A percentile compares a stretch with the other conserved stretches of the same genome.
phyloP scores from a whole-genome alignment of 2,888 invertebrate genomes.

The Heterodera filipjevi region DNA sequence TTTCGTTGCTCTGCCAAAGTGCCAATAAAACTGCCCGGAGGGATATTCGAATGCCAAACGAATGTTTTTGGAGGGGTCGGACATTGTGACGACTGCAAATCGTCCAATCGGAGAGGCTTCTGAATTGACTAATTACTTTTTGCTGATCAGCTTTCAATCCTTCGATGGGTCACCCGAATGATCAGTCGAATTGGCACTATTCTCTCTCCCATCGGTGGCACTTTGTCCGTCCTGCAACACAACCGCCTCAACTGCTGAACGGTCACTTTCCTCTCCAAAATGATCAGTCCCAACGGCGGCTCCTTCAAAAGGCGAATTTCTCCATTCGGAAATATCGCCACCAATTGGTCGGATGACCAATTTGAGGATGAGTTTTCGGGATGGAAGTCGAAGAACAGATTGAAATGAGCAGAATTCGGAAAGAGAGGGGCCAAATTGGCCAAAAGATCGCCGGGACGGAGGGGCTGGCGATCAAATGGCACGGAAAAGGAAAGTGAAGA shows the following conservation, averaged over 20 bases:
- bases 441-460: conserved; percentile 6
- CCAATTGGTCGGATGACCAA: not conserved
- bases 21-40: not conserved
- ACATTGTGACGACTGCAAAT: not conserved
- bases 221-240: not conserved
- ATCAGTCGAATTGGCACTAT: not conserved
- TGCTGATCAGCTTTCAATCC: not conserved
- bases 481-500: not conserved
- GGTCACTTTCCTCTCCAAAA: not conserved
- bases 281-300: not conserved
- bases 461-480: not conserved
- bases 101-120: not conserved
- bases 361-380: not conserved
- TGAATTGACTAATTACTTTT: not conserved
- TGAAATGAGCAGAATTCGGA: not conserved
- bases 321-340: not conserved
- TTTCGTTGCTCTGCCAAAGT: not conserved
- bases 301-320: conserved; percentile 8
- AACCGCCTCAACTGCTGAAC: not conserved
- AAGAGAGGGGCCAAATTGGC: not conserved
- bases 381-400: not conserved
- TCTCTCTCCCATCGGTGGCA: not conserved
- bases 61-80: not conserved
- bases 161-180: not conserved
- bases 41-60: not conserved